These are phyloP conservation scores for Platygyra sinensis DNA, from an alignment of 64 coral and sea anemone genomes.

Conservation along the genomic window DNA sequence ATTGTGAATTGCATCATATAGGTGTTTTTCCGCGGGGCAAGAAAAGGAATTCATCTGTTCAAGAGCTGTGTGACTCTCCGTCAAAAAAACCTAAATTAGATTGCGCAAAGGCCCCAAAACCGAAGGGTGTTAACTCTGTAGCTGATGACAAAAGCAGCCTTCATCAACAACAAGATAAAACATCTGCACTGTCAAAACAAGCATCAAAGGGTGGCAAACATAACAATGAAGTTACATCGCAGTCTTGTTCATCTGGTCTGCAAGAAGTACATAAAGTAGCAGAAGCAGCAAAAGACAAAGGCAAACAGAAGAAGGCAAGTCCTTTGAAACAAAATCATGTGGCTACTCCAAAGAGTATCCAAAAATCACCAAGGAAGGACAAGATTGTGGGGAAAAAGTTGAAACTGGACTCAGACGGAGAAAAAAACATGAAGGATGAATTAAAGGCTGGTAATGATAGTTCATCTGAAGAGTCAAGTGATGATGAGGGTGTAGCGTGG, in stretches of 20 bases:
- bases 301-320: background rate
- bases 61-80: background rate
- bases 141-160: background rate
- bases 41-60: slow-evolving; percentile 1
- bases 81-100: slow-evolving; percentile 19
- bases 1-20: background rate
- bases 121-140: background rate
- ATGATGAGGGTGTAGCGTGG: slow-evolving; percentile 56
- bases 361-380: slow-evolving; percentile 5
- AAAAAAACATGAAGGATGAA: background rate
- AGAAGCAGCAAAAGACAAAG: background rate
- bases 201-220: background rate
- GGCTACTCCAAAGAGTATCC: background rate
- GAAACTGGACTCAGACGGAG: background rate
- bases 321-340: background rate
- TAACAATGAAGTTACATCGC: background rate
- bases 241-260: background rate
- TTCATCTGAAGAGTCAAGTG: slow-evolving; percentile 36
- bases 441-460: background rate
- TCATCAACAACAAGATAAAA: background rate
- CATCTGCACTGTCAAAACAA: background rate
- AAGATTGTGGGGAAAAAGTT: slow-evolving; percentile 7
- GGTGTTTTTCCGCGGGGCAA: background rate
- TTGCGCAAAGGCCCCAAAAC: background rate
- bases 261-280: background rate